Conservation (phyloP, 2,888 invertebrate genomes). For the Hoplodrina ambigua region DNA sequence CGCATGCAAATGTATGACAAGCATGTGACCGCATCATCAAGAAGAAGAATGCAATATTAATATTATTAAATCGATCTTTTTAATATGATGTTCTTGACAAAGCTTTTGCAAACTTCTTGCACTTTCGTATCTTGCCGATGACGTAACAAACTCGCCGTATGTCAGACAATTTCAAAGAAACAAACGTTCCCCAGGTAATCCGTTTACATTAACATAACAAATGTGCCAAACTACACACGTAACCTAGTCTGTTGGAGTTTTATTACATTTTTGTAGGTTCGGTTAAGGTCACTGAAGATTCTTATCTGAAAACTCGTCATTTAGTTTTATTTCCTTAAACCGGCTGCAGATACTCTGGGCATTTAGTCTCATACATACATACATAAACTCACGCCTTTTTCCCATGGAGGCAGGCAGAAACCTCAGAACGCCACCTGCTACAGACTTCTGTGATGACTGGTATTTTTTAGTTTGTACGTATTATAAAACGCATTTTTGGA, state of each 20-base stretch:
- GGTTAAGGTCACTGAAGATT: conserved; percentile 11
- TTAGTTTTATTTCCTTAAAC: neutral
- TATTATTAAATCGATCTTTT: too few relatives aligned
- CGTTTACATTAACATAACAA: conserved; percentile 45
- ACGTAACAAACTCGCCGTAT: neutral
- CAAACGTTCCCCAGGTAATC: conserved; percentile 35
- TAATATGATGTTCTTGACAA: neutral
- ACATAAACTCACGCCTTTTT: too few relatives aligned
- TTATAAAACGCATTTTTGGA: too few relatives aligned
- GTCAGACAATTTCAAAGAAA: conserved; percentile 14
- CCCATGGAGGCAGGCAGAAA: too few relatives aligned
- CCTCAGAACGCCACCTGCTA: too few relatives aligned
- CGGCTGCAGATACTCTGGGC: too few relatives aligned
- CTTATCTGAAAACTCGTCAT: neutral
- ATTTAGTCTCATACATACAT: too few relatives aligned
- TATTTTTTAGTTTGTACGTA: too few relatives aligned
- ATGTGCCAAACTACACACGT: conserved; percentile 23
- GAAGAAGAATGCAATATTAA: too few relatives aligned
- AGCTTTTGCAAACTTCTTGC: neutral
- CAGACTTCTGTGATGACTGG: too few relatives aligned
- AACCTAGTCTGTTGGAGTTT: conserved; percentile 23
- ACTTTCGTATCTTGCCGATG: neutral
- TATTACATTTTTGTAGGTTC: conserved; percentile 1
- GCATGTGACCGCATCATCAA: too few relatives aligned
- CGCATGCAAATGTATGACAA: too few relatives aligned